Percentiles rank a stretch among this genome's conserved stretches.
Evolutionary conservation across 2,797 vertebrate species (phyloP).

Genomic region (Periophthalmus magnuspinnatus): DNA sequence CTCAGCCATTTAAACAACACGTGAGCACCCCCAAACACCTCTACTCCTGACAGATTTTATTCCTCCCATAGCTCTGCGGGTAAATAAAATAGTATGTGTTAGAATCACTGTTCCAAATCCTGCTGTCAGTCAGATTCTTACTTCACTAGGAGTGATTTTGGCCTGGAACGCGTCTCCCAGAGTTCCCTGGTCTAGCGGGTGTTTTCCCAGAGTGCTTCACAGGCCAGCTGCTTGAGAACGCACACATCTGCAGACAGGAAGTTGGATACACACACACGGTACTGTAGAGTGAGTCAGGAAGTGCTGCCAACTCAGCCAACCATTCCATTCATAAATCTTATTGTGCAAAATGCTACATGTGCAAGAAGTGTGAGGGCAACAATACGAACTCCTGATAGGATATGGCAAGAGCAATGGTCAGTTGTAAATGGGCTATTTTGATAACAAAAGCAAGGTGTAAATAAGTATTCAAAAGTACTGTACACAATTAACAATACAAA

Average conservation of each 20-base stretch:
- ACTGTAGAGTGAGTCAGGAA: slow-evolving; percentile 54
- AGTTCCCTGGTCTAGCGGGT: slow-evolving; percentile 26
- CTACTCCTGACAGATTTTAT: slow-evolving; percentile 11
- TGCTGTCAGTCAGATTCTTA: not conserved
- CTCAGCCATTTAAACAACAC: slow-evolving; percentile 28
- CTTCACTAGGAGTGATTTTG: slow-evolving; percentile 12
- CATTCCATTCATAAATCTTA: slow-evolving; percentile 69
- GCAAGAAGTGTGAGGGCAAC: slow-evolving; percentile 17
- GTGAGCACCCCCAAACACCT: slow-evolving; percentile 16
- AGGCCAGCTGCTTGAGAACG: slow-evolving; percentile 62
- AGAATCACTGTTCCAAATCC: not conserved
- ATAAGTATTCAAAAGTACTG: no score
- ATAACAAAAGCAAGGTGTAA: not conserved
- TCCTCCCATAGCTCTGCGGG: not conserved
- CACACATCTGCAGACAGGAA: slow-evolving; percentile 68
- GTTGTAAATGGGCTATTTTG: slow-evolving; percentile 15
- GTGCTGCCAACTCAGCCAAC: slow-evolving; percentile 39
- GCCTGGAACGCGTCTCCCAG: slow-evolving; percentile 13
- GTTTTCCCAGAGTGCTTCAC: slow-evolving; percentile 47
- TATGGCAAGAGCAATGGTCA: slow-evolving; percentile 50
- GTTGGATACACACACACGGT: slow-evolving; percentile 35
- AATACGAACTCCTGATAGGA: slow-evolving; percentile 47
- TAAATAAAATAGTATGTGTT: slow-evolving; percentile 4
- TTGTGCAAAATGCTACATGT: slow-evolving; percentile 29
- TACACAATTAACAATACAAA: not conserved